Conservation (phyloP, 2,888 invertebrate genomes). For the Galeruca laticollis region DNA sequence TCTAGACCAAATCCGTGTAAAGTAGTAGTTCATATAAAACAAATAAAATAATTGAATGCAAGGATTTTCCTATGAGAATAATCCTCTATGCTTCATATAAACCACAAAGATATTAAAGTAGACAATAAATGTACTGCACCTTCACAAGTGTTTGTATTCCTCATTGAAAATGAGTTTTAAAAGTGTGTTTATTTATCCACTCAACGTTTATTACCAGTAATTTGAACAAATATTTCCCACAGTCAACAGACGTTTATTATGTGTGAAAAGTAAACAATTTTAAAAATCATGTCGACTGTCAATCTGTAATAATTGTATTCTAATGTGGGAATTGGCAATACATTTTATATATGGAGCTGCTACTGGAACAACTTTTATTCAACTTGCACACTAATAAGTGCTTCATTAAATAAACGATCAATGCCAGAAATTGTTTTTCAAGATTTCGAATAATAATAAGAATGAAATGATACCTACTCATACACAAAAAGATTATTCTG, state of each 20-base stretch:
- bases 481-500: too few species aligned
- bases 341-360: conserved; percentile 7
- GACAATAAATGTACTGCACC: conserved; percentile 52
- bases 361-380: background rate
- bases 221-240: conserved; percentile 45
- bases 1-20: too few species aligned
- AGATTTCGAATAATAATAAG: too few species aligned
- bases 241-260: conserved; percentile 27
- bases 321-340: conserved; percentile 9
- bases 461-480: too few species aligned
- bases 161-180: conserved; percentile 55
- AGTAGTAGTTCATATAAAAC: too few species aligned
- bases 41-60: background rate
- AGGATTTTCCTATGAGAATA: conserved; percentile 4
- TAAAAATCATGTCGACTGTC: conserved; percentile 12
- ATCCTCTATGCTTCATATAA: background rate
- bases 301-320: background rate
- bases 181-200: conserved; percentile 51
- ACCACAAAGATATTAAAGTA: conserved; percentile 26
- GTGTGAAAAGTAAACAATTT: conserved; percentile 34
- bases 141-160: conserved; percentile 56
- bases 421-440: too few species aligned
- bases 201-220: conserved; percentile 36
- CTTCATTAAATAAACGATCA: too few species aligned
- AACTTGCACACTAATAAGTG: too few species aligned